Evolutionary conservation across 2,113 vertebrate genomes (phyloP).

Genomic region (Lepisosteus osseus): DNA sequence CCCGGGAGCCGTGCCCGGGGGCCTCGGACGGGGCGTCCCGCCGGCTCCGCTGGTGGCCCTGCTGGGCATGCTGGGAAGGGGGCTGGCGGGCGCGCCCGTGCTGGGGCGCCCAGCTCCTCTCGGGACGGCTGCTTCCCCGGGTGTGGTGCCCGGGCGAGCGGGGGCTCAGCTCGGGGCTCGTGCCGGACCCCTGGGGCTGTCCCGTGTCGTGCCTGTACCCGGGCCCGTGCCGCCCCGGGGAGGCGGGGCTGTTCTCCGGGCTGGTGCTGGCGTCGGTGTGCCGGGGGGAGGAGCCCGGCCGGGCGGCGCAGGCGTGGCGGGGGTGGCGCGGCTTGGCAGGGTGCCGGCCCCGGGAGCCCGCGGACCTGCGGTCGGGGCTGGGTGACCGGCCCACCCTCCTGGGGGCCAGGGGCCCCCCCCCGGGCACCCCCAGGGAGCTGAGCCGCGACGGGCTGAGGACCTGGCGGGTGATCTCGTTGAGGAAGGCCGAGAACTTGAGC

Average conservation of each 20-base stretch:
- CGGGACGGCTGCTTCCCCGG: background rate
- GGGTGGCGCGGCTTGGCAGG: slow-evolving; percentile 29
- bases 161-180: slow-evolving; percentile 56
- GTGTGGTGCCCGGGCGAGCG: slow-evolving; percentile 28
- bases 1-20: slow-evolving; percentile 26
- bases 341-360: slow-evolving; percentile 42
- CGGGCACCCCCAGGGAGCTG: slow-evolving; percentile 58
- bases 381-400: background rate
- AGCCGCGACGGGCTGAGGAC: slow-evolving; percentile 74
- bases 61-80: slow-evolving; percentile 5
- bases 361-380: slow-evolving; percentile 37
- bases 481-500: slow-evolving; percentile 71
- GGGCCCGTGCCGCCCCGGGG: slow-evolving; percentile 24
- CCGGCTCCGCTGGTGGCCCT: background rate
- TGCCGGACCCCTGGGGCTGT: slow-evolving; percentile 29
- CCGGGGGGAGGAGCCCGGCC: slow-evolving; percentile 27
- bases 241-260: slow-evolving; percentile 4
- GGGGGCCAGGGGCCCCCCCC: slow-evolving; percentile 29
- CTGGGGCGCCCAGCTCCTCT: slow-evolving; percentile 5
- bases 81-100: slow-evolving; percentile 9
- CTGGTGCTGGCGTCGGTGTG: slow-evolving; percentile 26
- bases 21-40: slow-evolving; percentile 7
- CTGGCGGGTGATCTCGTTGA: slow-evolving; percentile 76
- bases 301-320: slow-evolving; percentile 21
- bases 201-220: slow-evolving; percentile 29